Conservation (phyloP, 1,140 invertebrate genomes). For the Microplitis demolitor region DNA sequence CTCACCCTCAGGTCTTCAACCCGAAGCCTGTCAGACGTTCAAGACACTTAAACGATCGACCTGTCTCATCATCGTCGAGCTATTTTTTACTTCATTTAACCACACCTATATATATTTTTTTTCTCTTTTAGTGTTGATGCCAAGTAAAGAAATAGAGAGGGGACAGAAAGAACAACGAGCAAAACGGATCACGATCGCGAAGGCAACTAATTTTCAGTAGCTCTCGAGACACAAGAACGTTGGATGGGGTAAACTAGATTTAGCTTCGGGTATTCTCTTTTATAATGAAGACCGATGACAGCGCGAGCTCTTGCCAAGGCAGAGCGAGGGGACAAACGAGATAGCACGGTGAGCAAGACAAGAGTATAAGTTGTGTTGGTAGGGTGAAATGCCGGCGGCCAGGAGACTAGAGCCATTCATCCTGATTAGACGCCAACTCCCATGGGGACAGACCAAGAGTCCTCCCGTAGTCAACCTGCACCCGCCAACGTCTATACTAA, state of each 20-base stretch:
- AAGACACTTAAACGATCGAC: background rate
- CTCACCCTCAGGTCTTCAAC: background rate
- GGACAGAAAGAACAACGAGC: background rate
- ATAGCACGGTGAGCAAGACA: background rate
- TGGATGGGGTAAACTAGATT: slow-evolving; percentile 44
- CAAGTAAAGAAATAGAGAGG: background rate
- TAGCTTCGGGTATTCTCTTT: slow-evolving; percentile 40
- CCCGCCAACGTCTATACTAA: background rate
- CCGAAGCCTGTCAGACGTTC: background rate
- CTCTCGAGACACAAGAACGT: slow-evolving; percentile 21
- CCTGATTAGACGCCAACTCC: slow-evolving; percentile 51
- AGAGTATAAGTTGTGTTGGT: slow-evolving; percentile 41
- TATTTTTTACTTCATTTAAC: background rate
- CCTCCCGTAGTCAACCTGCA: background rate
- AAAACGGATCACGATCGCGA: slow-evolving; percentile 2
- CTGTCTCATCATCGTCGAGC: background rate
- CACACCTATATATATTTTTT: background rate
- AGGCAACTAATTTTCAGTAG: slow-evolving; percentile 23
- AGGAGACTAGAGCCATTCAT: slow-evolving; percentile 48
- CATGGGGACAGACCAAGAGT: slow-evolving; percentile 35
- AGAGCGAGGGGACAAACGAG: background rate
- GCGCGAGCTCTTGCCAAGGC: background rate
- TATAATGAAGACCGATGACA: slow-evolving; percentile 55
- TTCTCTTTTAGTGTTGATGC: background rate
- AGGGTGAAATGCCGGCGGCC: slow-evolving; percentile 36